Conservation (phyloP, 2,113 vertebrate species). For the Melierax canorus region DNA sequence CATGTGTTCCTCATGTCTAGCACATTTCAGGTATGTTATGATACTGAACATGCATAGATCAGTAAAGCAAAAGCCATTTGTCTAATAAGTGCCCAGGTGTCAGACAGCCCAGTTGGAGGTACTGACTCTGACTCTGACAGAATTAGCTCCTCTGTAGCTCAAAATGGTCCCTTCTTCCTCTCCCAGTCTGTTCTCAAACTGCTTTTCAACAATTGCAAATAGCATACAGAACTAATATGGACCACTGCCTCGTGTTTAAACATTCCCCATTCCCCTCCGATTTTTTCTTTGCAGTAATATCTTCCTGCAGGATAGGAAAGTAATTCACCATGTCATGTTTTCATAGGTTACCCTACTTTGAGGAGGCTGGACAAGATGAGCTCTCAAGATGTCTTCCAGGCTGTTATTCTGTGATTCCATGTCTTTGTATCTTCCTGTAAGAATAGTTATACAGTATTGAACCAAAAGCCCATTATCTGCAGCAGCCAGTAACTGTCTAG, state of each 20-base stretch:
- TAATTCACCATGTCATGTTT: not conserved
- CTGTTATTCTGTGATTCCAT: not conserved
- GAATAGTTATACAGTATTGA: not conserved
- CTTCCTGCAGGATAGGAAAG: not conserved
- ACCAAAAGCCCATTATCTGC: not conserved
- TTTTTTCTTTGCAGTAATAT: not conserved
- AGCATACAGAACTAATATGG: not conserved
- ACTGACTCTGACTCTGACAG: not conserved
- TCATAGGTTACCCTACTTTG: not conserved
- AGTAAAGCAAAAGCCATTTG: not conserved
- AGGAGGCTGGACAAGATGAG: not conserved
- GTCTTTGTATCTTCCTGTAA: not conserved
- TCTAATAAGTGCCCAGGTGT: not conserved
- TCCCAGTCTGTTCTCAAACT: not conserved
- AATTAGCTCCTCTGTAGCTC: not conserved
- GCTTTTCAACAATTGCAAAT: not conserved
- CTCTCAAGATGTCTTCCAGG: not conserved
- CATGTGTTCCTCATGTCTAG: not conserved
- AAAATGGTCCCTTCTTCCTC: not conserved
- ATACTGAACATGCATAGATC: not conserved
- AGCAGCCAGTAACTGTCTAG: not conserved
- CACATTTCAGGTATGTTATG: rapidly evolving
- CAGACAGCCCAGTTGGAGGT: not conserved
- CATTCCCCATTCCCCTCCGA: not conserved
- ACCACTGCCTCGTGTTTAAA: not conserved